Evolutionary conservation across 2,797 vertebrate species (phyloP).

Genomic region (Coreius guichenoti): DNA sequence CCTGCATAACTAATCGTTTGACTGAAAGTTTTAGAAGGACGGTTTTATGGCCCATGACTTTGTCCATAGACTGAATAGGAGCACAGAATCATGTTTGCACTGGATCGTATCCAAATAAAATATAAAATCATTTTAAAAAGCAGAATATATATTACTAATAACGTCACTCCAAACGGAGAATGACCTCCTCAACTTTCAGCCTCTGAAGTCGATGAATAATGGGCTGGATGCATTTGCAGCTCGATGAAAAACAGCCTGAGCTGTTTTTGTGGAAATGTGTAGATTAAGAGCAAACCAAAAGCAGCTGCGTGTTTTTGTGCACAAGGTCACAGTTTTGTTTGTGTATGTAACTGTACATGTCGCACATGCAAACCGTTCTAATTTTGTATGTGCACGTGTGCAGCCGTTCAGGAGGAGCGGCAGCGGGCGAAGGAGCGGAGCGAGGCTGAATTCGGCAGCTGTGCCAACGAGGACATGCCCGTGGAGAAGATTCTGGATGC

Average conservation of each 20-base stretch:
- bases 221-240: slow-evolving; percentile 24
- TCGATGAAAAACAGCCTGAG: slow-evolving; percentile 55
- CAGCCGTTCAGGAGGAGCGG: slow-evolving; percentile 97
- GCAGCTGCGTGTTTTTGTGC: slow-evolving; percentile 50
- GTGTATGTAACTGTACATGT: slow-evolving; percentile 24
- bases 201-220: slow-evolving; percentile 58
- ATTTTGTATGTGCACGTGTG: slow-evolving; percentile 3
- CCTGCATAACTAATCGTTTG: slow-evolving; percentile 45
- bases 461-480: slow-evolving; percentile 96
- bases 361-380: slow-evolving; percentile 10
- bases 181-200: slow-evolving; percentile 53
- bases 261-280: slow-evolving; percentile 54
- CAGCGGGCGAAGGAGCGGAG: slow-evolving; percentile 92
- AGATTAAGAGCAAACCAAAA: slow-evolving; percentile 57
- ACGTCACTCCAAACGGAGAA: slow-evolving; percentile 27
- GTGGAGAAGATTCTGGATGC: slow-evolving; percentile 98
- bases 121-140: slow-evolving; percentile 48
- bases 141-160: slow-evolving; percentile 14
- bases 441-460: slow-evolving; percentile 91
- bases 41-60: slow-evolving; percentile 42
- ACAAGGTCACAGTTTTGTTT: slow-evolving; percentile 14
- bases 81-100: slow-evolving; percentile 46
- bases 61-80: slow-evolving; percentile 37
- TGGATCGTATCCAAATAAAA: slow-evolving; percentile 54
- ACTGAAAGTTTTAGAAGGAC: neutral